Evolutionary conservation across 1,140 invertebrate species (phyloP).

Genomic region (Euwallacea fornicatus): DNA sequence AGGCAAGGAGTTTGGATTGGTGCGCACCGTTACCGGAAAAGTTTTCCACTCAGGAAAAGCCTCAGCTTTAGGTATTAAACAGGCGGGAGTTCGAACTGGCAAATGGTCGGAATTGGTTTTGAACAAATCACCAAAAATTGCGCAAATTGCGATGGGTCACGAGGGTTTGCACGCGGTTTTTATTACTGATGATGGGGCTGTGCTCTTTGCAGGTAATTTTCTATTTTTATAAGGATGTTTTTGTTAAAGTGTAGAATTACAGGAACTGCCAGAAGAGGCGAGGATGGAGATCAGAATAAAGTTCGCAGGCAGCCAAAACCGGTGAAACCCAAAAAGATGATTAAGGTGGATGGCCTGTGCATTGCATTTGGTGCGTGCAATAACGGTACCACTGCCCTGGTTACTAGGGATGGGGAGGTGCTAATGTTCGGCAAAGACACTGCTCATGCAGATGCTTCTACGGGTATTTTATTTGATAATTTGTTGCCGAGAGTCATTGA

Average conservation of each 20-base stretch:
- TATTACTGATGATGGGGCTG: constrained; percentile 85
- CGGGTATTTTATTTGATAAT: constrained; percentile 54
- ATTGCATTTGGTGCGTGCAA: constrained; percentile 87
- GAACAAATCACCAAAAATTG: constrained; percentile 74
- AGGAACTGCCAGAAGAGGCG: constrained; percentile 87
- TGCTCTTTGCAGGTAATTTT: constrained; percentile 71
- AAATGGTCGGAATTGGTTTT: constrained; percentile 77
- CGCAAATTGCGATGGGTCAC: constrained; percentile 85
- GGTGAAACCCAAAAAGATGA: constrained; percentile 89
- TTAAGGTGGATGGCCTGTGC: constrained; percentile 83
- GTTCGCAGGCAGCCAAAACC: constrained; percentile 85
- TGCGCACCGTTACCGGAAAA: constrained; percentile 78
- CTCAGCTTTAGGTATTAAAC: constrained; percentile 72
- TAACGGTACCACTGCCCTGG: constrained; percentile 90
- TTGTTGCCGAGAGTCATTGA: too few species aligned
- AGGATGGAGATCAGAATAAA: constrained; percentile 90
- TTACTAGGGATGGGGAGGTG: constrained; percentile 85
- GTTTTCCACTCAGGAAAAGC: constrained; percentile 80
- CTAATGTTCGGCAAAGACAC: constrained; percentile 96
- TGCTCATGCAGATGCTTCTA: constrained; percentile 77
- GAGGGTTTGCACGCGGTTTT: constrained; percentile 90
- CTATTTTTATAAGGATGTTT: background rate
- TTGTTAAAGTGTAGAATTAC: constrained; percentile 39
- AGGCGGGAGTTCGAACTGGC: constrained; percentile 58
- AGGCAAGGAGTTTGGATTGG: constrained; percentile 84